These are phyloP conservation scores for Penaeus vannamei DNA, from an alignment of 1,140 invertebrate species.

Conservation along the genomic window DNA sequence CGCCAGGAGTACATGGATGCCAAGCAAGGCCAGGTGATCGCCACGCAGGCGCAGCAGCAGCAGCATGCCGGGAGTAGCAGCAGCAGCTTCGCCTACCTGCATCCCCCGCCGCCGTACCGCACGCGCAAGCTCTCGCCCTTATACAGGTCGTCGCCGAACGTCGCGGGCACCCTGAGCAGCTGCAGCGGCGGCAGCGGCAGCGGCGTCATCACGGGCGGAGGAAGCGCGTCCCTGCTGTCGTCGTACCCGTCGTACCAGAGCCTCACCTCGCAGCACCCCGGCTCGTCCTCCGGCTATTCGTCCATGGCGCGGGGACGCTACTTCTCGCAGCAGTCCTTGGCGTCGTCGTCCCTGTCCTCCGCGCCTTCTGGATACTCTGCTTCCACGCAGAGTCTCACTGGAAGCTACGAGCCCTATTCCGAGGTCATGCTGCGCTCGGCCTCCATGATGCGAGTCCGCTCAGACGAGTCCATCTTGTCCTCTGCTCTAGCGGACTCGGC, in stretches of 20 bases:
- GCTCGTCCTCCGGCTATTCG: slow-evolving; percentile 69
- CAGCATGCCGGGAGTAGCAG: slow-evolving; percentile 56
- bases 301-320: slow-evolving; percentile 68
- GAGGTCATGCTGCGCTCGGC: slow-evolving; percentile 61
- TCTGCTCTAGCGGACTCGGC: slow-evolving; percentile 63
- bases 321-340: slow-evolving; percentile 68
- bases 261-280: slow-evolving; percentile 68
- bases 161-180: slow-evolving; percentile 71
- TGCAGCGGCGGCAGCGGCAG: slow-evolving; percentile 26
- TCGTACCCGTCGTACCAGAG: slow-evolving; percentile 69
- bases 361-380: slow-evolving; percentile 68
- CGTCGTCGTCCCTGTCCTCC: slow-evolving; percentile 68
- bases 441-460: slow-evolving; percentile 68
- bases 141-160: slow-evolving; percentile 84
- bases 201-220: slow-evolving; percentile 21
- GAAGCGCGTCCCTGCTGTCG: slow-evolving; percentile 48
- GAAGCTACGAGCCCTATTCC: slow-evolving; percentile 69
- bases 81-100: slow-evolving; percentile 73
- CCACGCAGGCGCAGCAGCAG: slow-evolving; percentile 63
- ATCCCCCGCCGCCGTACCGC: slow-evolving; percentile 76
- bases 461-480: slow-evolving; percentile 69
- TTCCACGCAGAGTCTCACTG: slow-evolving; percentile 69
- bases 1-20: slow-evolving; percentile 92
- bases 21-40: slow-evolving; percentile 77
- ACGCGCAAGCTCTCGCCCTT: slow-evolving; percentile 74